phyloP scores from a whole-genome alignment of 2,113 vertebrate species.

The Pionites leucogaster region DNA sequence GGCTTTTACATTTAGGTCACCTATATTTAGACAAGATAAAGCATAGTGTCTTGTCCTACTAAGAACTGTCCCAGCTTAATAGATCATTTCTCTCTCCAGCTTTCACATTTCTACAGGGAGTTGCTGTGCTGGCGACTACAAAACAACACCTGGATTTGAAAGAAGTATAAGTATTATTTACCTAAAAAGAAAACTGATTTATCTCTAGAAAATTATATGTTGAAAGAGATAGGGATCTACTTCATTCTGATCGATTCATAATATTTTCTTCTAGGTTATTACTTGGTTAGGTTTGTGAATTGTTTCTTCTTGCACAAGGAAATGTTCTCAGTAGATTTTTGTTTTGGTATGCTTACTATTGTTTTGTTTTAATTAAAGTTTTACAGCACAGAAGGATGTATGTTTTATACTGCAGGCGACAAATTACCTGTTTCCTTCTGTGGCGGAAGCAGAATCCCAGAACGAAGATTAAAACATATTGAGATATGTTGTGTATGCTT shows the following conservation, averaged over 20 bases:
- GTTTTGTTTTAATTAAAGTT: neutral
- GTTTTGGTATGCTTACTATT: neutral
- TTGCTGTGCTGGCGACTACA: neutral
- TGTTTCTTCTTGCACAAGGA: neutral
- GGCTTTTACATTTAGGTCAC: constrained; percentile 15
- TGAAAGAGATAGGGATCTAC: neutral
- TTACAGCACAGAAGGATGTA: accelerated
- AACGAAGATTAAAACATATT: neutral
- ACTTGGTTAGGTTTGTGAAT: neutral
- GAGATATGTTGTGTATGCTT: neutral
- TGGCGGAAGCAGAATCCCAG: neutral
- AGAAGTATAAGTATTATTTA: neutral
- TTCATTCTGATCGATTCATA: accelerated
- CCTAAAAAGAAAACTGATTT: neutral
- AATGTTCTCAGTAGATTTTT: neutral
- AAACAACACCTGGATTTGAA: neutral
- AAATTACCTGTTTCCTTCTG: neutral
- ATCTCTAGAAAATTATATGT: neutral
- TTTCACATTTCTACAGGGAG: neutral
- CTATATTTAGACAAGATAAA: constrained; percentile 52
- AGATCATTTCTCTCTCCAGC: neutral
- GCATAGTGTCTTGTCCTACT: neutral
- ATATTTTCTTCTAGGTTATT: neutral
- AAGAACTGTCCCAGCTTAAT: neutral
- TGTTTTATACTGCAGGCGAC: neutral